A percentile compares a stretch with the other conserved stretches of the same genome.
phyloP scores from a whole-genome alignment of 1,140 invertebrate genomes.

The Meloidogyne chitwoodi region DNA sequence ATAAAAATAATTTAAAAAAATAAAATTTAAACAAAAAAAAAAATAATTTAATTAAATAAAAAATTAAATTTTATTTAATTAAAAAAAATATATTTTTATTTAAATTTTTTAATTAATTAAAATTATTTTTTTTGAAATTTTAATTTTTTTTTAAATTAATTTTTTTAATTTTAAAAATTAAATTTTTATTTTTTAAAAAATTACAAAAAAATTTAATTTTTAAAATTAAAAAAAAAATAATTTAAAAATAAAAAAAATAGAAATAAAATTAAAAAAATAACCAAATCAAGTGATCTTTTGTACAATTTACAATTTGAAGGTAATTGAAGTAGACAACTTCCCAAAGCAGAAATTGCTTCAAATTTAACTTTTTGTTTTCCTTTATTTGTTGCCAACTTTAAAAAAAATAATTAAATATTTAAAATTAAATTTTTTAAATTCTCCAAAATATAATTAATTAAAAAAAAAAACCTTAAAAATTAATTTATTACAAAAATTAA shows the following conservation, averaged over 20 bases:
- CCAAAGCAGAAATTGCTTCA: conserved; percentile 19
- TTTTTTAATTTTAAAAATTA: no score
- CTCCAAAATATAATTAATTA: no score
- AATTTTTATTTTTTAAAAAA: not conserved
- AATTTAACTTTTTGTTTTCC: conserved; percentile 34
- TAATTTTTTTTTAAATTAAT: not conserved
- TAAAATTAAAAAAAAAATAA: conserved; percentile 10
- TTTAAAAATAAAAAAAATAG: no score
- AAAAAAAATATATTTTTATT: no score
- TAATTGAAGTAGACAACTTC: conserved; percentile 33
- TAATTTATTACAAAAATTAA: conserved; percentile 20
- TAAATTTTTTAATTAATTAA: no score
- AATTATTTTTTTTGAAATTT: no score
- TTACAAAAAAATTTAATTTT: not conserved
- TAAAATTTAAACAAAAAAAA: no score
- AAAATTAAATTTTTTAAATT: not conserved
- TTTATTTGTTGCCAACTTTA: conserved; percentile 22
- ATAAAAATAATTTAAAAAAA: no score
- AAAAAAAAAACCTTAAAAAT: conserved; percentile 41
- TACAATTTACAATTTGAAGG: conserved; percentile 21
- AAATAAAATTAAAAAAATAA: no score
- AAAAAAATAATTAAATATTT: conserved; percentile 13
- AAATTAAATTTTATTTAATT: no score
- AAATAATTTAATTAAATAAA: no score
- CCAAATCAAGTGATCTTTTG: not conserved